Evolutionary conservation across 37 sponge, comb jelly and placozoan species (phyloP), one percentile per base, ranked within the genome.

Genomic region (Ianthella basta): DNA sequence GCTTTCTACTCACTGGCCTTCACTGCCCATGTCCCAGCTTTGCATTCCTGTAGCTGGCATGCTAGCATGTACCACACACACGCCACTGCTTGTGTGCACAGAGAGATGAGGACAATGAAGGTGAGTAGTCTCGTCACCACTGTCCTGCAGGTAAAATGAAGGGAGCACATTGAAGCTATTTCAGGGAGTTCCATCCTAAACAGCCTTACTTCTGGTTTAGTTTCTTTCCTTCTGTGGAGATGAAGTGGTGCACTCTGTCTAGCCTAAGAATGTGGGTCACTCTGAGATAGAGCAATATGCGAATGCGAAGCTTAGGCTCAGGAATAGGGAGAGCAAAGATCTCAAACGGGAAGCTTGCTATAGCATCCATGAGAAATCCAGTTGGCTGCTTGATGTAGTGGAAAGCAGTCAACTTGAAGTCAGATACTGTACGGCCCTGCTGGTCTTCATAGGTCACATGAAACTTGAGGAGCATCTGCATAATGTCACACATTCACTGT

Each of bases 41-140:
- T 83, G 41, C 93, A 93, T 3, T 60, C 70, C 19, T 81, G 72
- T 20, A 69, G 25, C 60, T 72, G 88, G 75, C 94, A 94, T 65
- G 85, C 91, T 4, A 94, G 80, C 32, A 94, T 39, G 88, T 86
- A 90, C 94, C 94, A 94, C 29, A 94, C 0, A 56, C 94, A 94
- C 8, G 91, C 88, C n/a, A 90, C 91, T 37, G 81, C 72, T 65
- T 94, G 94, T 21, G 88, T 87, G 54, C 81, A 84, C 15, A 94
- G 67, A 40, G 85, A 77, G 68, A 84, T 86, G 38, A 89, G 86
- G 8, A 89, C 90, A 61, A 89, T 84, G 85, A 84, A 93, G 85
- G 89, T 93, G 70, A 89, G 78, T 19, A 89, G 40, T 23, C 85
- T 80, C 1, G 89, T 79, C 32, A 87, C 73, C 20, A 87, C 69